Evolutionary conservation across 37 sponge, comb jelly and placozoan genomes (phyloP).

Genomic region (Spongia lamella): DNA sequence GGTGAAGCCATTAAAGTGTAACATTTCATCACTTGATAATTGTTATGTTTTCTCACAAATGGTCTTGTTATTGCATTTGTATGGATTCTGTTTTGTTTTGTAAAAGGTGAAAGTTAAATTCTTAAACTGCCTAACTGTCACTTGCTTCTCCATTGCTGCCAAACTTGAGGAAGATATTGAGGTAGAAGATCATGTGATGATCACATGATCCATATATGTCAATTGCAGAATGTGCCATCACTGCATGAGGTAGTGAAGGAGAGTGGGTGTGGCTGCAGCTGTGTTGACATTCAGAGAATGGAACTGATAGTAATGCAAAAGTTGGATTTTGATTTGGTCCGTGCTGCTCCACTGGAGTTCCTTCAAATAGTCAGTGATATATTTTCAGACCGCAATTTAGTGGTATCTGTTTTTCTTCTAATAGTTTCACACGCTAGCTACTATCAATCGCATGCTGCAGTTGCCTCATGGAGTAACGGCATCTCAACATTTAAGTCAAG

Average conservation of each 20-base stretch:
- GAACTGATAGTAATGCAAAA: constrained; percentile 69
- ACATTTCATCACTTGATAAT: neutral
- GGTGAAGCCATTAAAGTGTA: constrained; percentile 16
- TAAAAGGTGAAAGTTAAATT: constrained; percentile 47
- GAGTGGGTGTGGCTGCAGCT: constrained; percentile 41
- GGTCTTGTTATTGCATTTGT: neutral
- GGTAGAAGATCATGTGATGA: constrained; percentile 11
- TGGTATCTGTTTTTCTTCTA: neutral
- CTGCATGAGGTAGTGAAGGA: constrained; percentile 24
- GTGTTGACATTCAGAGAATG: constrained; percentile 56
- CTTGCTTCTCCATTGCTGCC: constrained; percentile 70
- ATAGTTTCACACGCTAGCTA: constrained; percentile 49
- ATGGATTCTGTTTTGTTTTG: neutral
- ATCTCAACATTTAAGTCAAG: constrained; percentile 42
- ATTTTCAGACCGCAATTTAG: neutral
- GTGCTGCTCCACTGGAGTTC: constrained; percentile 54
- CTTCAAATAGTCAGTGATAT: constrained; percentile 40
- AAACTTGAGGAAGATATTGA: constrained; percentile 56
- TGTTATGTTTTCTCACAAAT: neutral
- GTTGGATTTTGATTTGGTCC: constrained; percentile 49
- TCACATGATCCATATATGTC: neutral
- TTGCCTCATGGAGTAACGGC: constrained; percentile 48
- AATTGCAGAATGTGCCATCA: constrained; percentile 21
- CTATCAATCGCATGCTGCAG: constrained; percentile 26
- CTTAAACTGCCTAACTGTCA: constrained; percentile 58